phyloP scores from a whole-genome alignment of 1,140 invertebrate genomes.

The Bombus polaris region DNA sequence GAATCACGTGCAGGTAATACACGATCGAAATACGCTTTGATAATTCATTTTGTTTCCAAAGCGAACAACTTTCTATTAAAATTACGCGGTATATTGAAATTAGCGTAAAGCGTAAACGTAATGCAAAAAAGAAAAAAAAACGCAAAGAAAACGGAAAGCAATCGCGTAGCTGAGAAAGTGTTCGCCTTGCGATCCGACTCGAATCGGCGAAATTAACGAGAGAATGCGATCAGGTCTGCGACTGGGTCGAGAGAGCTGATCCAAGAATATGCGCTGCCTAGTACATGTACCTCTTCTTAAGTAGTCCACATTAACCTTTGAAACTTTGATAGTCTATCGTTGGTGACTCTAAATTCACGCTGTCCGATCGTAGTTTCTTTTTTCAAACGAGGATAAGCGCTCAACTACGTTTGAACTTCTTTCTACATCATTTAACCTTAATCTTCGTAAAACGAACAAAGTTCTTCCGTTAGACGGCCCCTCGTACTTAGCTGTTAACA shows the following conservation, averaged over 20 bases:
- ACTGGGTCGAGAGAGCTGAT: slow-evolving; percentile 63
- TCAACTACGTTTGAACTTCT: not conserved
- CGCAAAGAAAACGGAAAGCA: not conserved
- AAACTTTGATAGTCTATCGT: slow-evolving; percentile 55
- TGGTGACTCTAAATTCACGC: slow-evolving; percentile 52
- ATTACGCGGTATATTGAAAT: too few species aligned
- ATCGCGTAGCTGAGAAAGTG: not conserved
- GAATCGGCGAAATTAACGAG: slow-evolving; percentile 45
- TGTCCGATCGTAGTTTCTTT: slow-evolving; percentile 35
- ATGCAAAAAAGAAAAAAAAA: not conserved
- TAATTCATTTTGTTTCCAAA: too few species aligned
- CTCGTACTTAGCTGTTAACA: too few species aligned
- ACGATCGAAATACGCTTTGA: too few species aligned
- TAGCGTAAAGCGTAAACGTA: not conserved
- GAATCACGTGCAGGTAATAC: too few species aligned
- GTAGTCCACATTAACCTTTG: slow-evolving; percentile 67
- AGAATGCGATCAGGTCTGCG: slow-evolving; percentile 66
- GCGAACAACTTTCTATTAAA: too few species aligned
- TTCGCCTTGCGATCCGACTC: slow-evolving; percentile 7
- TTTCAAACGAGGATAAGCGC: slow-evolving; percentile 29
- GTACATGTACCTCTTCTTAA: slow-evolving; percentile 57
- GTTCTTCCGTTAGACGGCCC: too few species aligned
- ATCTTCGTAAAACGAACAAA: too few species aligned
- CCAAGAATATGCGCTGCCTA: slow-evolving; percentile 68
- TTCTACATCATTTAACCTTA: not conserved